Percentiles rank a stretch among this genome's conserved stretches.
These are phyloP conservation scores for Scaptomyza reducta DNA, from an alignment of 2,888 invertebrate genomes.

Conservation along the genomic window DNA sequence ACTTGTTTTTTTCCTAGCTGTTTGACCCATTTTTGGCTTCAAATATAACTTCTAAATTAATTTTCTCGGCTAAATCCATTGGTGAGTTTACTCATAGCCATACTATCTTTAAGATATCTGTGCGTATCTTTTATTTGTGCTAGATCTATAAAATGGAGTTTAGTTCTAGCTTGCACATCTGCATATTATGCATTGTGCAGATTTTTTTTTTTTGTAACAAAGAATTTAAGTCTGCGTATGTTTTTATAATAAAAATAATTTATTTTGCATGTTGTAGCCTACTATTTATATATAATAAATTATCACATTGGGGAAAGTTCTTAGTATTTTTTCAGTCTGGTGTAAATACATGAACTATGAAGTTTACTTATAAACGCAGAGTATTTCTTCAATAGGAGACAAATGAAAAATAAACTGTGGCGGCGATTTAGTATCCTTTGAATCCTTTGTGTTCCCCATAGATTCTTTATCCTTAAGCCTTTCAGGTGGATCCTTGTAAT, in stretches of 20 bases:
- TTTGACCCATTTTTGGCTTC: conserved; percentile 18
- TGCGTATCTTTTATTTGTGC: background rate
- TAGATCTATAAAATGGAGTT: background rate
- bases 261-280: conserved; percentile 9
- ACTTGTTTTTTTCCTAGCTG: background rate
- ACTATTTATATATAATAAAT: conserved; percentile 6
- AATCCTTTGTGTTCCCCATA: background rate
- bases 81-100: background rate
- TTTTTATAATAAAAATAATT: background rate
- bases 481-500: background rate
- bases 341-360: background rate
- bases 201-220: background rate
- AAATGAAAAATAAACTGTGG: background rate
- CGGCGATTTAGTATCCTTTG: background rate
- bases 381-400: background rate
- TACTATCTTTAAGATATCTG: conserved; percentile 2
- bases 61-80: background rate
- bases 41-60: background rate
- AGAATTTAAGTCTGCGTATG: background rate
- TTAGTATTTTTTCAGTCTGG: no score
- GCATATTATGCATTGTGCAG: background rate
- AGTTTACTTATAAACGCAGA: conserved; percentile 4
- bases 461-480: background rate
- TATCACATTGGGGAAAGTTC: background rate
- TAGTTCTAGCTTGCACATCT: background rate